phyloP scores from a whole-genome alignment of 2,888 invertebrate species.

The Epinotia brunnichana region DNA sequence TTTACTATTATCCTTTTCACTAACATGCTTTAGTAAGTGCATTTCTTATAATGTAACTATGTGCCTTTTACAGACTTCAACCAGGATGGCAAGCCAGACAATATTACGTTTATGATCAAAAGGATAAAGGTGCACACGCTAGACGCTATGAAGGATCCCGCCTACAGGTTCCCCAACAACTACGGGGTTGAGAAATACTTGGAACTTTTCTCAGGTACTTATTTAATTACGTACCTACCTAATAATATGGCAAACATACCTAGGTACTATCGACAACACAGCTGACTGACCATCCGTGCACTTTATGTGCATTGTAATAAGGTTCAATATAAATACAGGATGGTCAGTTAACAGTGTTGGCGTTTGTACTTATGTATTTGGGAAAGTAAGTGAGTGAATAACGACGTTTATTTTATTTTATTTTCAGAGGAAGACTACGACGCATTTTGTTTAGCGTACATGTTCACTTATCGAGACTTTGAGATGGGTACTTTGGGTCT shows the following conservation, averaged over 20 bases:
- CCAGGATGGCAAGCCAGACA: slow-evolving; percentile 95
- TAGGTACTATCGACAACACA: no score
- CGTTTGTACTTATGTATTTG: no score
- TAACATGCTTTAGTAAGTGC: slow-evolving; percentile 17
- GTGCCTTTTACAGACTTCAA: slow-evolving; percentile 90
- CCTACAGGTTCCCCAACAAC: slow-evolving; percentile 95
- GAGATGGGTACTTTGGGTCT: slow-evolving; percentile 98
- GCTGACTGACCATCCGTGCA: no score
- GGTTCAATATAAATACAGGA: no score
- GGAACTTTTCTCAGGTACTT: slow-evolving; percentile 95
- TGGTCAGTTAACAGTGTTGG: no score
- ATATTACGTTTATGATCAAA: slow-evolving; percentile 98
- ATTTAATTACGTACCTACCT: slow-evolving; percentile 37
- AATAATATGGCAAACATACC: slow-evolving; percentile 33
- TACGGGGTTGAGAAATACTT: slow-evolving; percentile 99
- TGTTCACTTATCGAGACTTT: slow-evolving; percentile 98
- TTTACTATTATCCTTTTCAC: slow-evolving; percentile 8
- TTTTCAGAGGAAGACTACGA: slow-evolving; percentile 97
- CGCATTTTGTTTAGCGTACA: slow-evolving; percentile 98
- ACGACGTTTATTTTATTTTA: slow-evolving; percentile 43
- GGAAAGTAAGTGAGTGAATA: background rate
- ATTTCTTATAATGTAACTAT: slow-evolving; percentile 38
- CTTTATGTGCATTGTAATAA: no score
- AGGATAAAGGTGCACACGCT: slow-evolving; percentile 96
- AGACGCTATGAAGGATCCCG: slow-evolving; percentile 92